Evolutionary conservation across 2,797 vertebrate genomes (phyloP).

Genomic region (Lagorchestes hirsutus): DNA sequence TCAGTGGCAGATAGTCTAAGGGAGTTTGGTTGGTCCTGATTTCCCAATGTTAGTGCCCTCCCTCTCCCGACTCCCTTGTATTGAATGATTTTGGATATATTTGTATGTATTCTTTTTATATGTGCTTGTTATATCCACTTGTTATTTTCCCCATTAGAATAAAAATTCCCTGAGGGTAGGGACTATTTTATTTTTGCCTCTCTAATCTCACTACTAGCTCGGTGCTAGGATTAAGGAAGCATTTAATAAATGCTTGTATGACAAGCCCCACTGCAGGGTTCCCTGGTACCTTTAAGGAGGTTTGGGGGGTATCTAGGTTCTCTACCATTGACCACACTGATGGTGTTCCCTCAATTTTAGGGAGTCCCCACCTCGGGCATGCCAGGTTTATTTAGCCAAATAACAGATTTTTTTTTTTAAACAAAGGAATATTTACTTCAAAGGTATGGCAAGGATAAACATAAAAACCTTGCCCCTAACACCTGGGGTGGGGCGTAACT

Average conservation of each 20-base stretch:
- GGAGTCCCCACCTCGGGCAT: background rate
- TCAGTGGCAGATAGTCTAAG: background rate
- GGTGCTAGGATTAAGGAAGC: background rate
- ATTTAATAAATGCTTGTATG: background rate
- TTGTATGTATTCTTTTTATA: background rate
- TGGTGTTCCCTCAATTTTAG: background rate
- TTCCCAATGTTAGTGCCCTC: background rate
- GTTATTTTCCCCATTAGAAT: background rate
- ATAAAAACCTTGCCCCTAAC: background rate
- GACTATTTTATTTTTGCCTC: background rate
- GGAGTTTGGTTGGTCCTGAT: background rate
- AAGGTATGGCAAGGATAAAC: background rate
- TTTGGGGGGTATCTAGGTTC: background rate
- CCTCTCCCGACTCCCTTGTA: background rate
- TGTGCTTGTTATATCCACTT: background rate
- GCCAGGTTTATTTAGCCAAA: background rate
- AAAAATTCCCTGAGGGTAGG: background rate
- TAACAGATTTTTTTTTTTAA: background rate
- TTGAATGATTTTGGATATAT: background rate
- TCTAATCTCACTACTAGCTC: background rate
- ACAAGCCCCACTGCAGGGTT: background rate
- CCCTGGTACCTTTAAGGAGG: background rate
- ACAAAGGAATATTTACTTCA: background rate
- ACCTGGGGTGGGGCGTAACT: background rate
- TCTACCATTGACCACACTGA: background rate